A percentile compares a stretch with the other conserved stretches of the same genome.
Evolutionary conservation across 2,797 vertebrate species (phyloP).

Genomic region (Otolemur crassicaudatus): DNA sequence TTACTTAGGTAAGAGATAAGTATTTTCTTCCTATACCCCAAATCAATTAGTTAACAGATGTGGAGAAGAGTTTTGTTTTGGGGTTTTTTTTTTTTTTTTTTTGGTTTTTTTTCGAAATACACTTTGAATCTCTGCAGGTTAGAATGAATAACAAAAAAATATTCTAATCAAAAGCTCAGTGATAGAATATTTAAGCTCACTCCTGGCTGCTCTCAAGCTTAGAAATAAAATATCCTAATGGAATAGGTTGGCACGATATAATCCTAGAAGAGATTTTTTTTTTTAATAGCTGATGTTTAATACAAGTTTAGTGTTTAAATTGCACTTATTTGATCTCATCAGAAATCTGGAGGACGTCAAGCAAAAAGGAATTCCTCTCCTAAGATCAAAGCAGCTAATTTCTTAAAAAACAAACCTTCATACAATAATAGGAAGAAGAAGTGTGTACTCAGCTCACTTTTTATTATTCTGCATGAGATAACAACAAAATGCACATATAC

Average conservation of each 20-base stretch:
- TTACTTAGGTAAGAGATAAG: background rate
- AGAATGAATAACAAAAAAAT: slow-evolving; percentile 26
- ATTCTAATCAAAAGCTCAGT: slow-evolving; percentile 28
- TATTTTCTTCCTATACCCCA: background rate
- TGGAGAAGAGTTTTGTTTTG: background rate
- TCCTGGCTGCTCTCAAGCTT: background rate
- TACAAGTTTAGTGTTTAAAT: slow-evolving; percentile 67
- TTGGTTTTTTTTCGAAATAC: background rate
- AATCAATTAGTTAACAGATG: background rate
- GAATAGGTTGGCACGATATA: background rate
- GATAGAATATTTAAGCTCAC: background rate
- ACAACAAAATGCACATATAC: slow-evolving; percentile 42
- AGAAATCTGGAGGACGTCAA: slow-evolving; percentile 50
- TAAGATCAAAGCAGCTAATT: slow-evolving; percentile 71
- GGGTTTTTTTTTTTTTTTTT: too few relatives aligned
- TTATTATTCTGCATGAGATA: slow-evolving; percentile 50
- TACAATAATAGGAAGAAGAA: slow-evolving; percentile 81
- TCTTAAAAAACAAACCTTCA: slow-evolving; percentile 71
- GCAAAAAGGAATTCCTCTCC: slow-evolving; percentile 76
- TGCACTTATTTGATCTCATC: slow-evolving; percentile 74
- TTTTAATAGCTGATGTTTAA: slow-evolving; percentile 39
- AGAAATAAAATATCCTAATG: slow-evolving; percentile 50
- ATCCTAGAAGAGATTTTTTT: background rate
- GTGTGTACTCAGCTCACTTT: slow-evolving; percentile 42
- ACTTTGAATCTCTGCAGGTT: background rate